Conservation (phyloP, 1,140 invertebrate species). For the Drosophila mayri region DNA sequence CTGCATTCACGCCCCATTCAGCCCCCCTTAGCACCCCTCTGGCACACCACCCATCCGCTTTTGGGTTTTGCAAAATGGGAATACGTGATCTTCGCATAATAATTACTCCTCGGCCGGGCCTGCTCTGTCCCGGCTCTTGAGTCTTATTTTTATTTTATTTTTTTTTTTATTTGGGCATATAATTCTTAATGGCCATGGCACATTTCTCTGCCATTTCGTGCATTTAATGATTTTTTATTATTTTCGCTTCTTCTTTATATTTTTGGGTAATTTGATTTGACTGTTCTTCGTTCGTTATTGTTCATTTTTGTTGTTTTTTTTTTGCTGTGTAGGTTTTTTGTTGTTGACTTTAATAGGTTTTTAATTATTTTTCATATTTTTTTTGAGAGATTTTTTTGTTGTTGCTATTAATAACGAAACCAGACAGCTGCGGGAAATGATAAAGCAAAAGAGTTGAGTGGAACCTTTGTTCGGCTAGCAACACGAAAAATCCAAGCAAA, state of each 20-base stretch:
- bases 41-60: constrained; percentile 19
- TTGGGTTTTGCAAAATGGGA: constrained; percentile 75
- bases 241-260: constrained; percentile 62
- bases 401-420: constrained; percentile 39
- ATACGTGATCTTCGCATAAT: constrained; percentile 81
- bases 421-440: constrained; percentile 53
- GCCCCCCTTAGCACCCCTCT: neutral
- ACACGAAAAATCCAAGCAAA: constrained; percentile 32
- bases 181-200: constrained; percentile 80
- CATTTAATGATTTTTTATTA: constrained; percentile 80
- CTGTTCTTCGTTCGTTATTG: constrained; percentile 76
- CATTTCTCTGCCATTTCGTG: constrained; percentile 81
- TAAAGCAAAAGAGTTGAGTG: constrained; percentile 45
- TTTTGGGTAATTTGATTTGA: constrained; percentile 81
- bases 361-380: constrained; percentile 9
- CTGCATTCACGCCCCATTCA: constrained; percentile 22
- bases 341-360: constrained; percentile 1
- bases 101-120: constrained; percentile 63
- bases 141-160: constrained; percentile 3
- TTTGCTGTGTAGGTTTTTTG: constrained; percentile 12
- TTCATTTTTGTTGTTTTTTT: constrained; percentile 54
- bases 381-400: constrained; percentile 23
- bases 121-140: constrained; percentile 15
- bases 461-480: constrained; percentile 50
- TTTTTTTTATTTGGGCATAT: constrained; percentile 53